Percentiles rank a stretch among this genome's conserved stretches.
Conservation (phyloP, 1,140 invertebrate species). For the Cydia splendana region DNA sequence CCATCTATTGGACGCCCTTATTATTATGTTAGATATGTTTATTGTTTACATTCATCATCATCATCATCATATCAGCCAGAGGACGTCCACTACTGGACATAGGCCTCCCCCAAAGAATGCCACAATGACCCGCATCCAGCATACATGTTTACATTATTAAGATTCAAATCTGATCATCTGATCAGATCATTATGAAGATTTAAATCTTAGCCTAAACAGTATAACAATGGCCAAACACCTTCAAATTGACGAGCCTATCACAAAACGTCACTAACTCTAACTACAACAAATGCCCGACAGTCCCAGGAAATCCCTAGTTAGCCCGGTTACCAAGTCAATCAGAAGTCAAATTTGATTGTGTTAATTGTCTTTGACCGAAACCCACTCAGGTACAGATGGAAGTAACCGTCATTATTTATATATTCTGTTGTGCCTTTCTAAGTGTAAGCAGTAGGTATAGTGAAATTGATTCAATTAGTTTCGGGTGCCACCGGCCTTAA, state of each 20-base stretch:
- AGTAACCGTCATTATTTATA: neutral
- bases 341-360: slow-evolving; percentile 19
- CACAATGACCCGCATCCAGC: no score
- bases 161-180: no score
- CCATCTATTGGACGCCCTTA: no score
- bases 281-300: neutral
- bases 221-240: no score
- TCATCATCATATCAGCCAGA: no score
- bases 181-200: no score
- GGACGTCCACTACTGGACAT: no score
- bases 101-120: no score
- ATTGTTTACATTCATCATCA: no score
- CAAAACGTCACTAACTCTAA: neutral
- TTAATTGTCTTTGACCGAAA: slow-evolving; percentile 3
- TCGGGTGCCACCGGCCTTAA: neutral
- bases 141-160: no score
- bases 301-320: neutral
- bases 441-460: neutral
- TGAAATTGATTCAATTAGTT: slow-evolving; percentile 11
- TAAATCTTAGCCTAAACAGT: no score
- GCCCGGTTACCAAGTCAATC: slow-evolving; percentile 5
- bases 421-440: neutral
- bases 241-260: neutral
- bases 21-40: no score
- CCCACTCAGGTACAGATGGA: neutral